Evolutionary conservation across 2,113 vertebrate genomes (phyloP).

Genomic region (Trichechus manatus): DNA sequence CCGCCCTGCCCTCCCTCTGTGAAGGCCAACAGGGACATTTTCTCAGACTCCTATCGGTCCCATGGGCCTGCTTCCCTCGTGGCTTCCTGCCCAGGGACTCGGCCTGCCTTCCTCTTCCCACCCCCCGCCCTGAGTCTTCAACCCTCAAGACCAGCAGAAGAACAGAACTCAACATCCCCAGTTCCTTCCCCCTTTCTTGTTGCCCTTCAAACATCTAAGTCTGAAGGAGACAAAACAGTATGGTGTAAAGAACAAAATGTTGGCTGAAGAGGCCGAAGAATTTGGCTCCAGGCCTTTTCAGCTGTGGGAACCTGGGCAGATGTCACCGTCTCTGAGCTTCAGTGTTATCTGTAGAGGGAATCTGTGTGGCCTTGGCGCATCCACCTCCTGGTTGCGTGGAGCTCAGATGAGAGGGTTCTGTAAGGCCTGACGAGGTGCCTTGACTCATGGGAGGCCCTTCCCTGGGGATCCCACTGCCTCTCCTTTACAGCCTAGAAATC

Average conservation of each 20-base stretch:
- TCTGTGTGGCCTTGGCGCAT: not conserved
- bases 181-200: not conserved
- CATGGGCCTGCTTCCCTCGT: not conserved
- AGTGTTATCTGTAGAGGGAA: not conserved
- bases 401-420: not conserved
- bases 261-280: not conserved
- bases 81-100: not conserved
- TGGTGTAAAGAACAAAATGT: not conserved
- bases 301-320: not conserved
- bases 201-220: not conserved
- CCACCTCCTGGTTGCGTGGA: not conserved
- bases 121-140: not conserved
- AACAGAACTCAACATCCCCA: not conserved
- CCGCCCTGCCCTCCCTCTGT: too few relatives aligned
- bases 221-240: not conserved
- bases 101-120: not conserved
- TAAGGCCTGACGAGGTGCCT: not conserved
- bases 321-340: not conserved
- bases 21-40: fast-evolving
- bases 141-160: not conserved
- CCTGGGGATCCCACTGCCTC: too few relatives aligned
- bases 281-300: not conserved
- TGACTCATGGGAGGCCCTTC: too few relatives aligned
- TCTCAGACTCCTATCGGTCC: too few relatives aligned
- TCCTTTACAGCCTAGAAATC: not conserved